Base-by-base conservation (phyloP, 2,888 invertebrate species). In the Leptopilina syphax region DNA sequence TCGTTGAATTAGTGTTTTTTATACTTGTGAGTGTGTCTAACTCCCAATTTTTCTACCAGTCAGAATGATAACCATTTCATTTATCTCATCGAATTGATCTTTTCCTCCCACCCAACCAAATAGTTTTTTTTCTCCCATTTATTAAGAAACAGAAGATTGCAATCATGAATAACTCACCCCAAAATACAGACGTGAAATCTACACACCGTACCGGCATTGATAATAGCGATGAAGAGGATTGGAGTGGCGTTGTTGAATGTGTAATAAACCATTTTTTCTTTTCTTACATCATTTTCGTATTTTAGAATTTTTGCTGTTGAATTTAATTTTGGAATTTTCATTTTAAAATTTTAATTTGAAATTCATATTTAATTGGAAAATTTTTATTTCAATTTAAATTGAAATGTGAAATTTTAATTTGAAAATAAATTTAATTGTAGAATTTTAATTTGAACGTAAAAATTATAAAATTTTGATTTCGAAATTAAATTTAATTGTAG, bases 241-340 rank as follows among this genome's bases (percentile, higher is more conserved):
- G 92, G 92, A 92, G 90, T 85, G 91, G 91, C 84, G 89, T 90
- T 85, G 90, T 91, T 83, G 91, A 91, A 90, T 90, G 91, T 87
- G 91, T 91, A 91, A 80, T 76, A 82, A 47, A 27, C 65, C 3
- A 50, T 27, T 13, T 13, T 78, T 65, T 50, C 57, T 34, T 34
- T 3, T 34, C 34, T 34, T 34, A 34, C 34, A 34, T 34, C 4
- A 34, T 3, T 34, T 34, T 34, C 4, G 34, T 34, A 34, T 34
- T 34, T 34, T 34, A 1, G 2, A 1, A 34, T 4, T 34, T 3
- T 34, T 34, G 3, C 0, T 34, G 34, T 34, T 34, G 34, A 4
- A 34, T 3, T 34, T 34, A 34, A 34, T 34, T 34, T 34, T 34
- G 0, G 3, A 34, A 34, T 34, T 34, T 34, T 34, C 3, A 34